Conservation (phyloP, 2,113 vertebrate genomes). For the Pseudorasbora parva region DNA sequence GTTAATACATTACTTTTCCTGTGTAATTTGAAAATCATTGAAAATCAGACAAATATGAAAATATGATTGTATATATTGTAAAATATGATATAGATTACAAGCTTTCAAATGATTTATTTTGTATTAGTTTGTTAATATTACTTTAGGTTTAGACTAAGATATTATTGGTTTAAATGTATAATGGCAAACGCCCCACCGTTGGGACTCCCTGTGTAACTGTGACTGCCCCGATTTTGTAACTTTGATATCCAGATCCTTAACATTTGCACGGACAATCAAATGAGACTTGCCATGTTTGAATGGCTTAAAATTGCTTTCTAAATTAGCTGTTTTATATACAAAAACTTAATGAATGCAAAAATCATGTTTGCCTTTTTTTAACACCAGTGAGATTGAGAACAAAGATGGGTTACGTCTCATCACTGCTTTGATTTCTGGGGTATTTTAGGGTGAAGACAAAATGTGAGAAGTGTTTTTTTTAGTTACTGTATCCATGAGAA, state of each 20-base stretch:
- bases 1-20: too few relatives aligned
- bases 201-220: neutral
- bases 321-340: conserved; percentile 40
- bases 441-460: conserved; percentile 52
- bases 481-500: neutral
- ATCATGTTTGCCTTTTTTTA: conserved; percentile 46
- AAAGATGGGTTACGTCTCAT: conserved; percentile 65
- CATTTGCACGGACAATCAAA: neutral
- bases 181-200: too few relatives aligned
- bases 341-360: conserved; percentile 54
- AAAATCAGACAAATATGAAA: too few relatives aligned
- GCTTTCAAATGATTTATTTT: too few relatives aligned
- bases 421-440: conserved; percentile 53
- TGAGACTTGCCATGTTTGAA: neutral
- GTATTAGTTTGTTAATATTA: too few relatives aligned
- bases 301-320: conserved; percentile 49
- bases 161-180: too few relatives aligned
- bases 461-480: conserved; percentile 16
- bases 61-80: too few relatives aligned
- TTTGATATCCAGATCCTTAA: neutral
- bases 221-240: too few relatives aligned
- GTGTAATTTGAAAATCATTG: too few relatives aligned
- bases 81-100: too few relatives aligned
- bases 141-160: too few relatives aligned
- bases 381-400: conserved; percentile 58